Evolutionary conservation across 2,888 invertebrate genomes (phyloP).

Genomic region (Arctia plantaginis): DNA sequence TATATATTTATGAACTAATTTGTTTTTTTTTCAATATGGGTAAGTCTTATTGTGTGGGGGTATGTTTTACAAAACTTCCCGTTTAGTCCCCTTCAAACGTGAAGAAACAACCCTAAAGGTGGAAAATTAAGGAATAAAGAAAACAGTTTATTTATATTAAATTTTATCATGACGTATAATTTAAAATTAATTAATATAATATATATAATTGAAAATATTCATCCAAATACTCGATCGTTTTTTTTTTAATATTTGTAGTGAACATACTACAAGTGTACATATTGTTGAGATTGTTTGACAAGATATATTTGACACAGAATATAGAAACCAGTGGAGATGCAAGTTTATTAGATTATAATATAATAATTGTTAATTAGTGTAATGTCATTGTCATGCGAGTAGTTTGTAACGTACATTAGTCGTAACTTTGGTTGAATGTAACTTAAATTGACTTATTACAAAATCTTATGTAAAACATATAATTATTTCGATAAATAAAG

Average conservation of each 20-base stretch:
- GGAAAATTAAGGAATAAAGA: no score
- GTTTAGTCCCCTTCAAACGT: neutral
- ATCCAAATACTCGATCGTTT: neutral
- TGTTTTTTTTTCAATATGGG: no score
- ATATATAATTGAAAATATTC: neutral
- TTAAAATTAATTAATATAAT: neutral
- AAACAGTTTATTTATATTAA: no score
- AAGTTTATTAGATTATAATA: slow-evolving; percentile 23
- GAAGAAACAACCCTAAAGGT: neutral
- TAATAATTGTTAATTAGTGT: slow-evolving; percentile 44
- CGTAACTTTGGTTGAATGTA: slow-evolving; percentile 29
- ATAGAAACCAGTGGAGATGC: slow-evolving; percentile 21
- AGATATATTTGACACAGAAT: slow-evolving; percentile 30
- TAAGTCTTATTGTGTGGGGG: no score
- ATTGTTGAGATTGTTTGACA: slow-evolving; percentile 21
- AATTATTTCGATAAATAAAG: no score
- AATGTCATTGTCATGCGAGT: slow-evolving; percentile 31
- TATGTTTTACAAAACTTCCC: no score
- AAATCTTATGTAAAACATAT: no score
- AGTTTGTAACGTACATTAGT: slow-evolving; percentile 16
- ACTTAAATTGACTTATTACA: neutral
- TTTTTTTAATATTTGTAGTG: neutral
- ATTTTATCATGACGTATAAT: neutral
- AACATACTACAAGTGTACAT: slow-evolving; percentile 14
- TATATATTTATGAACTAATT: no score